Evolutionary conservation across 64 coral and sea anemone species (phyloP).

Genomic region (Orbicella faveolata): DNA sequence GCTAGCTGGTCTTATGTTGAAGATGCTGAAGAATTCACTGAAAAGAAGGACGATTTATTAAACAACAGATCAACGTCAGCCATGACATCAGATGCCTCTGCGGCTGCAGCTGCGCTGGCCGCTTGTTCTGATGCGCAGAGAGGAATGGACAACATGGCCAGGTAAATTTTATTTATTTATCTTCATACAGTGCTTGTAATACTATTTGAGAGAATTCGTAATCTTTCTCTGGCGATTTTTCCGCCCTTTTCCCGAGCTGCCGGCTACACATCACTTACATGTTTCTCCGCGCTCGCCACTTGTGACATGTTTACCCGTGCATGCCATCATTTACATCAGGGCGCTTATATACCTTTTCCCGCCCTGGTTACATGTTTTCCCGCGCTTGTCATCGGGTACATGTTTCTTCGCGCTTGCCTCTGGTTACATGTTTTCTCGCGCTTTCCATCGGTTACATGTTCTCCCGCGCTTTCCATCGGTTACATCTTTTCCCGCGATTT

Average conservation of each 20-base stretch:
- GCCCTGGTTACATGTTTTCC: background rate
- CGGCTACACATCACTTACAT: background rate
- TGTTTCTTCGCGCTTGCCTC: background rate
- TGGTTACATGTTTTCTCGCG: no score
- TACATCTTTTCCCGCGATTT: no score
- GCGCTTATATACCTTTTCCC: no score
- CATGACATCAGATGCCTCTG: slow-evolving; percentile 62
- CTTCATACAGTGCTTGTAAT: background rate
- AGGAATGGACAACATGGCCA: slow-evolving; percentile 68
- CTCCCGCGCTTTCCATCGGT: no score
- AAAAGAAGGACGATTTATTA: slow-evolving; percentile 9
- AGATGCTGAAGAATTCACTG: slow-evolving; percentile 38
- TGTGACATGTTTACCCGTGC: no score
- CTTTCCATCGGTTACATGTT: no score
- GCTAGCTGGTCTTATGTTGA: slow-evolving; percentile 48
- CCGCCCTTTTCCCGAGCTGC: no score
- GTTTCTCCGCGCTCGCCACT: background rate
- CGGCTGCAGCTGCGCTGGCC: slow-evolving; percentile 73
- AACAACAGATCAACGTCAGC: slow-evolving; percentile 16
- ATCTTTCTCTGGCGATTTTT: background rate
- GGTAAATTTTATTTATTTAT: slow-evolving; percentile 35
- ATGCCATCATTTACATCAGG: background rate
- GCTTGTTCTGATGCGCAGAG: slow-evolving; percentile 71
- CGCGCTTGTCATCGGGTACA: no score
- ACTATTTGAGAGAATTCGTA: background rate